Base-by-base conservation (phyloP, 1,140 invertebrate species). In the Plectrocnemia conspersa region DNA sequence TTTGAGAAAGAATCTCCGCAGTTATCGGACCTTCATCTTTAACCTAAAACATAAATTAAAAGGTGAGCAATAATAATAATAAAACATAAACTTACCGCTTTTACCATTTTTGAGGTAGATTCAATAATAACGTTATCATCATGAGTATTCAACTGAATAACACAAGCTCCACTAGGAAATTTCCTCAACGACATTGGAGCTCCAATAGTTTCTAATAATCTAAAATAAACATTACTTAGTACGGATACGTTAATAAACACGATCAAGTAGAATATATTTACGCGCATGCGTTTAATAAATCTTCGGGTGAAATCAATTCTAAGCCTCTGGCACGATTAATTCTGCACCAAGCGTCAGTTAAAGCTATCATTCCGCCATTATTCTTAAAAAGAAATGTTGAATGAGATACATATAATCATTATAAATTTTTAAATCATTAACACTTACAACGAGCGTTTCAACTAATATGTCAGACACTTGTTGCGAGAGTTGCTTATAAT, bases 341-440 rank as follows among this genome's bases (percentile, higher is more conserved):
- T 62, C 94, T 78, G 74, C 96, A 98, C 76, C 93, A 99, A 3
- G 90, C 93, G 77, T 99, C 97, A 6, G 95, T 86, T 38, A 99
- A 70, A 6, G 91, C 86, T 89, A 99, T 97, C 77, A 98, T 94
- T 10, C 96, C 96, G 29, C 93, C 93, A 68, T 83, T 82, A 67
- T 96, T 90, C 85, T 93, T 65, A 47, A 76, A 42, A 42, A 21
- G 23, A 19, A 42, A 21, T 42, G 9, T 29, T 29, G n/a, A 7
- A 29, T 29, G n/a, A 29, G 27, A 7, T n/a, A 7, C 27, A 7
- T 29, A 29, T 29, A 7, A 7, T 7, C 27, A 29, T 7, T 7
- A 38, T 13, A 13, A 38, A 18, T 38, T 47, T 32, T 16, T 32
- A 18, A 42, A 16, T 19, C 22, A 42, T 9, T 42, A 23, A 24